These are phyloP conservation scores for Carposina sasakii DNA, from an alignment of 1,140 invertebrate species.

Conservation along the genomic window DNA sequence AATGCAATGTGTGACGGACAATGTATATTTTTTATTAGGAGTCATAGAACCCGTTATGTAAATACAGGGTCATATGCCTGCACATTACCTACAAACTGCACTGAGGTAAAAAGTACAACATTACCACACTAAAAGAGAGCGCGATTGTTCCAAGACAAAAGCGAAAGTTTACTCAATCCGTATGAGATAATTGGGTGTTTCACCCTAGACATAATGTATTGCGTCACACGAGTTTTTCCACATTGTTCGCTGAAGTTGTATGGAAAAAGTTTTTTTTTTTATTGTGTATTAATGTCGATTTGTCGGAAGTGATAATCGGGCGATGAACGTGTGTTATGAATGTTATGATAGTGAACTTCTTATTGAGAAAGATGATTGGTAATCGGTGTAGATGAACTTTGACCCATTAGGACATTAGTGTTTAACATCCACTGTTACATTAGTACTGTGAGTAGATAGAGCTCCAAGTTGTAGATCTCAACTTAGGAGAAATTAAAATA, in stretches of 20 bases:
- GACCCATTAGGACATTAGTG: too few species aligned
- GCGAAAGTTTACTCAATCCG: conserved; percentile 15
- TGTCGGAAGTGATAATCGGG: background rate
- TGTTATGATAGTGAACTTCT: too few species aligned
- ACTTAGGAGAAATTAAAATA: too few species aligned
- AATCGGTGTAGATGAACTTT: too few species aligned
- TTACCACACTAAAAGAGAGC: conserved; percentile 12
- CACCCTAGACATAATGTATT: conserved; percentile 16
- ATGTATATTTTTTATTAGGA: too few species aligned
- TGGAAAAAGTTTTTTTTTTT: background rate
- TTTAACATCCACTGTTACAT: too few species aligned
- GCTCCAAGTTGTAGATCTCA: too few species aligned
- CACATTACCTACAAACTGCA: background rate
- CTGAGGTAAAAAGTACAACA: background rate
- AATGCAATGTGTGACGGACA: too few species aligned
- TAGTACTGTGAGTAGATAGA: too few species aligned
- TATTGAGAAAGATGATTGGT: too few species aligned
- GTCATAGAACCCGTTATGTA: too few species aligned
- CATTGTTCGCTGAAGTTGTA: conserved; percentile 12
- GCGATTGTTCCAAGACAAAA: conserved; percentile 19
- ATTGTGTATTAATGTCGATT: background rate
- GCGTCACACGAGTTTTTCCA: conserved; percentile 15
- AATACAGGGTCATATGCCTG: too few species aligned
- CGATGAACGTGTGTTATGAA: background rate
- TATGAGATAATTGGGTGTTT: conserved; percentile 16